Evolutionary conservation across 1,140 invertebrate species (phyloP).

Genomic region (Nomia melanderi): DNA sequence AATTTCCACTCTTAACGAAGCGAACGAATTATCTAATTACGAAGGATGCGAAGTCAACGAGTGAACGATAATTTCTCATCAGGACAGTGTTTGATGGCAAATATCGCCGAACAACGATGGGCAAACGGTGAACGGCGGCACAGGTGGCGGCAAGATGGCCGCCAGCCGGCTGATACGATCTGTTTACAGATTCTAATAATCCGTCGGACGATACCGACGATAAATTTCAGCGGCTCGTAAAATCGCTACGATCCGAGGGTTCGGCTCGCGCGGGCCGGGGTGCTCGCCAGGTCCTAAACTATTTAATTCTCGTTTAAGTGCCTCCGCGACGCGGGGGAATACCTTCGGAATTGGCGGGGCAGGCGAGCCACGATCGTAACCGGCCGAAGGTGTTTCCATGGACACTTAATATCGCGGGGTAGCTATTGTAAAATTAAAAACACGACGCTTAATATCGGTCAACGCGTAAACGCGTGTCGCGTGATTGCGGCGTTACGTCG

Average conservation of each 20-base stretch:
- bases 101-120: too few relatives aligned
- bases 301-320: slow-evolving; percentile 29
- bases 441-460: not conserved
- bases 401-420: slow-evolving; percentile 4
- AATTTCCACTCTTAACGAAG: too few relatives aligned
- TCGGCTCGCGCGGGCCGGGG: slow-evolving; percentile 57
- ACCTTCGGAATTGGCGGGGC: slow-evolving; percentile 13
- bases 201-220: slow-evolving; percentile 67
- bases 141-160: slow-evolving; percentile 34
- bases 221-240: slow-evolving; percentile 74
- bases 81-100: too few relatives aligned
- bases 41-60: too few relatives aligned
- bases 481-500: too few relatives aligned
- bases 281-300: slow-evolving; percentile 51
- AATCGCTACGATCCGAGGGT: slow-evolving; percentile 58
- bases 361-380: not conserved
- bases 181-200: slow-evolving; percentile 76
- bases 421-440: not conserved
- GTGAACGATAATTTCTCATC: too few relatives aligned
- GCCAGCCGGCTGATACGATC: slow-evolving; percentile 58
- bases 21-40: too few relatives aligned
- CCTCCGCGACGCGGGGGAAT: slow-evolving; percentile 8
- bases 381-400: not conserved
- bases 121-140: slow-evolving; percentile 5
- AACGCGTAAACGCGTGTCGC: too few relatives aligned